Percentiles rank a stretch among this genome's conserved stretches.
Conservation (phyloP, 2,113 vertebrate species). For the Campylomormyrus tamandua region DNA sequence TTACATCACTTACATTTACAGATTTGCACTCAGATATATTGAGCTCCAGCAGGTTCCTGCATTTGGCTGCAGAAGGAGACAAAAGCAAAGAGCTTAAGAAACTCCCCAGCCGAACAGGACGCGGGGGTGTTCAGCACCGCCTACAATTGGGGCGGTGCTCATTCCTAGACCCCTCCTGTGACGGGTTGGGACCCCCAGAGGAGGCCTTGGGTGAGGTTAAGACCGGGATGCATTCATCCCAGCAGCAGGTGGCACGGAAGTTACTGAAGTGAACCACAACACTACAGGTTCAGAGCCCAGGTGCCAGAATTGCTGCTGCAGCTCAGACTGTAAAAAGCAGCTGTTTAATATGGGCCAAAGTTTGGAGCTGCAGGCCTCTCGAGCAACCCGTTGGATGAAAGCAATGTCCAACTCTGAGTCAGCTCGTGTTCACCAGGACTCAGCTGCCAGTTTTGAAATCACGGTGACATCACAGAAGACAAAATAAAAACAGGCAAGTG, state of each 20-base stretch:
- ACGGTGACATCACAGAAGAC: not conserved
- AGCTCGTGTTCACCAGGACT: not conserved
- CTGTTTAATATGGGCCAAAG: not conserved
- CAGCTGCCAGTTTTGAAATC: not conserved
- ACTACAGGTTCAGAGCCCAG: not conserved
- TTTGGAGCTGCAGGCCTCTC: not conserved
- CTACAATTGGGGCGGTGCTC: not conserved
- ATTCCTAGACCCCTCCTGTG: not conserved
- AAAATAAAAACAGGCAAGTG: not conserved
- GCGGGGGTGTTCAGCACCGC: not conserved
- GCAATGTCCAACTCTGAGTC: not conserved
- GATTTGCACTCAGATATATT: slow-evolving; percentile 56
- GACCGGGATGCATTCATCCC: not conserved
- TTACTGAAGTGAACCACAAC: not conserved
- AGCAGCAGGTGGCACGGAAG: not conserved
- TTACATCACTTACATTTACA: slow-evolving; percentile 53
- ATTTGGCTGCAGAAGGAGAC: slow-evolving; percentile 48
- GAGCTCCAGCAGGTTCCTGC: slow-evolving; percentile 59
- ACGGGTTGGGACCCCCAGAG: not conserved
- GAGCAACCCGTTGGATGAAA: not conserved
- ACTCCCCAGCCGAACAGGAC: not conserved
- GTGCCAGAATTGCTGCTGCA: not conserved
- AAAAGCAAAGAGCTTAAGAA: not conserved
- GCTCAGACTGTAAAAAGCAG: not conserved
- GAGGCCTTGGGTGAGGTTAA: slow-evolving; percentile 1